phyloP scores from a whole-genome alignment of 2,888 invertebrate species.

The Dimorphilus gyrociliatus region DNA sequence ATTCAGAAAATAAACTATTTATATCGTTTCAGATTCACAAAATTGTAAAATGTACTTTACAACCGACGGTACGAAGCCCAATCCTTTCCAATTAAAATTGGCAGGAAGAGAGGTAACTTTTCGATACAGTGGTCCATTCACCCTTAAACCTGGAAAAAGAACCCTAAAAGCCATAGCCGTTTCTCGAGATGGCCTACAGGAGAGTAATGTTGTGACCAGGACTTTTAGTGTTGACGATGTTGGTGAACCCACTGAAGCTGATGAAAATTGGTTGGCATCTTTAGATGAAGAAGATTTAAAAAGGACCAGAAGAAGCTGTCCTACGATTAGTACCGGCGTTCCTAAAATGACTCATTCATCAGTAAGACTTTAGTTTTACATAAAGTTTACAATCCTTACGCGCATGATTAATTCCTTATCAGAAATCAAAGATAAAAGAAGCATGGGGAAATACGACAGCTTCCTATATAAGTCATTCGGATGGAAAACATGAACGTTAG shows the following conservation, averaged over 20 bases:
- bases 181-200: slow-evolving; percentile 26
- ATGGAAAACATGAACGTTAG: no score
- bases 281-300: neutral
- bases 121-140: slow-evolving; percentile 35
- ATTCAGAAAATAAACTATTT: no score
- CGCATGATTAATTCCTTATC: no score
- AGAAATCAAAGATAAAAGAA: no score
- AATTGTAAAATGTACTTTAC: slow-evolving; percentile 34
- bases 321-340: no score
- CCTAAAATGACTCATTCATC: no score
- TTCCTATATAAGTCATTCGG: no score
- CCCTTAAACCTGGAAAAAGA: slow-evolving; percentile 32
- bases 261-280: slow-evolving; percentile 1
- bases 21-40: slow-evolving; percentile 22
- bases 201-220: slow-evolving; percentile 35
- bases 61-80: slow-evolving; percentile 37
- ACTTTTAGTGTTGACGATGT: slow-evolving; percentile 30
- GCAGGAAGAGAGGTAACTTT: slow-evolving; percentile 32
- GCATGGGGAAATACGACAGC: no score
- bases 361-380: no score
- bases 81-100: slow-evolving; percentile 29
- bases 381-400: no score
- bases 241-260: slow-evolving; percentile 10
- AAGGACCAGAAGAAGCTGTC: no score
- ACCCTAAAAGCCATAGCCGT: slow-evolving; percentile 32